Evolutionary conservation across 2,888 invertebrate genomes (phyloP), one percentile per base, ranked within the genome.

Genomic region (Helicoverpa assulta): DNA sequence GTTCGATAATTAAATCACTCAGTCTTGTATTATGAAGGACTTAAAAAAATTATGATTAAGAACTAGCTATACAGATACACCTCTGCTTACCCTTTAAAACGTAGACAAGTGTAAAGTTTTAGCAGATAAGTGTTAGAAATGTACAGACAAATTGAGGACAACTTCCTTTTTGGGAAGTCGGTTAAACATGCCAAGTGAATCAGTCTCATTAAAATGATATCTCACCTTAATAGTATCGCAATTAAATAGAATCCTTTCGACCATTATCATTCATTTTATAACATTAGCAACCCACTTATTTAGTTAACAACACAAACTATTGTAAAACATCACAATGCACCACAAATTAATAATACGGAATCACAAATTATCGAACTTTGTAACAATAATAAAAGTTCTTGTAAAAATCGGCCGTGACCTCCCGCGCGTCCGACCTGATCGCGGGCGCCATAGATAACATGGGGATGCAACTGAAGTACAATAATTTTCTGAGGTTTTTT

Each of bases 391-490:
- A 58, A 67, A 63, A 56, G n/a, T 60, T 55, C 58, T 64, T 7
- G 26, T n/a, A 47, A 26, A 19, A 18, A 56, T 16, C 2, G n/a
- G 14, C 14, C 1, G 1, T 4, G 7, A 0, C 2, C 21, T 10
- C 12, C 4, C 26, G 0, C 67, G 56, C 89, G 80, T 75, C 88
- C 80, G 64, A 29, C 26, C 85, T 61, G 81, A 70, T 26, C 84
- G 90, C 90, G 87, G 82, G 88, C 92, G 92, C 91, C 89, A n/a
- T n/a, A n/a, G n/a, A n/a, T n/a, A n/a, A n/a, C n/a, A n/a, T n/a
- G n/a, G n/a, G n/a, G n/a, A n/a, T n/a, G n/a, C n/a, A n/a, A n/a
- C n/a, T n/a, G n/a, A n/a, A n/a, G n/a, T n/a, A n/a, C n/a, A n/a
- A n/a, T n/a, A n/a, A n/a, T n/a, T n/a, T n/a, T n/a, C n/a, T n/a